These are phyloP conservation scores for Ctenopoma multispine DNA, from an alignment of 2,797 vertebrate species.

Conservation along the genomic window DNA sequence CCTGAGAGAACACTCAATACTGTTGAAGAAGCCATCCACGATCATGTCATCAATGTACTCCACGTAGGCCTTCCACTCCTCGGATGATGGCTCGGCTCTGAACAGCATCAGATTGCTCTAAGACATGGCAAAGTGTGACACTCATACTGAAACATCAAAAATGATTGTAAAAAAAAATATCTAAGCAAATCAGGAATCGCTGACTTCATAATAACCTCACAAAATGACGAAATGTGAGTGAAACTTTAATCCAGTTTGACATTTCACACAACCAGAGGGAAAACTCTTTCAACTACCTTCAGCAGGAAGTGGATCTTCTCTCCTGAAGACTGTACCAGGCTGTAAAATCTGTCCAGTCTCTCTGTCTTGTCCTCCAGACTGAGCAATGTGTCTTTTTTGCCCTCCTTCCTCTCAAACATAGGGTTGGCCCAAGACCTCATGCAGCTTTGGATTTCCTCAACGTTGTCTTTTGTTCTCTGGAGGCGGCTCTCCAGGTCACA, in stretches of 20 bases:
- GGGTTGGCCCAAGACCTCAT: slow-evolving; percentile 88
- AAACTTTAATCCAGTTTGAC: slow-evolving; percentile 19
- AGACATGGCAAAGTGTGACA: slow-evolving; percentile 31
- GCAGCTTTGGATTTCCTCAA: slow-evolving; percentile 88
- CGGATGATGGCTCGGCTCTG: slow-evolving; percentile 82
- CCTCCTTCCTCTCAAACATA: slow-evolving; percentile 90
- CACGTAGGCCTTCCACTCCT: slow-evolving; percentile 89
- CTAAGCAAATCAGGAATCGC: neutral
- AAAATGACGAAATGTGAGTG: slow-evolving; percentile 29
- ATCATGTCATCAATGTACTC: slow-evolving; percentile 92
- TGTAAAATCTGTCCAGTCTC: slow-evolving; percentile 82
- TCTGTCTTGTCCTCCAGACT: slow-evolving; percentile 87
- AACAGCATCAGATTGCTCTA: slow-evolving; percentile 91
- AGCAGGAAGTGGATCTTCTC: slow-evolving; percentile 89
- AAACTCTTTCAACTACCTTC: slow-evolving; percentile 78
- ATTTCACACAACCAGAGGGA: slow-evolving; percentile 16
- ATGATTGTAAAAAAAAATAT: slow-evolving; percentile 23
- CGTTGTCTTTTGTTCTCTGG: slow-evolving; percentile 89
- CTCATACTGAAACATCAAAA: slow-evolving; percentile 3
- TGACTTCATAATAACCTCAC: slow-evolving; percentile 4
- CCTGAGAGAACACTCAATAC: slow-evolving; percentile 90
- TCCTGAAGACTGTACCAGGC: slow-evolving; percentile 85
- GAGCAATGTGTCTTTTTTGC: slow-evolving; percentile 88
- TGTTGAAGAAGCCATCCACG: slow-evolving; percentile 90
- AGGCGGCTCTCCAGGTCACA: slow-evolving; percentile 87